phyloP scores from a whole-genome alignment of 2,113 vertebrate species.

The Sinosuthora webbiana region DNA sequence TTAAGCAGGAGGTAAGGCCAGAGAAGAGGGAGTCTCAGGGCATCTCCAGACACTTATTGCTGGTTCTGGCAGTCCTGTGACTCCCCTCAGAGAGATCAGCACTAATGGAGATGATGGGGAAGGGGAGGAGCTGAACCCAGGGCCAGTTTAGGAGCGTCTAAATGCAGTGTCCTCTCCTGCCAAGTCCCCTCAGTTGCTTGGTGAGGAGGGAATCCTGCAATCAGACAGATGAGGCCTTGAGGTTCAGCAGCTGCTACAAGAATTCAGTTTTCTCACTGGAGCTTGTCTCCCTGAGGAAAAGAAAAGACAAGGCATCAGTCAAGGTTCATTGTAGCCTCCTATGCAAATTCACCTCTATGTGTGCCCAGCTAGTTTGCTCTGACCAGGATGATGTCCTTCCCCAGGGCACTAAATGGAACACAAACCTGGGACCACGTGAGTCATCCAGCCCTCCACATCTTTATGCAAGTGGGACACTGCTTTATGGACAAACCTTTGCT shows the following conservation, averaged over 20 bases:
- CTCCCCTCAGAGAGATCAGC: constrained; percentile 11
- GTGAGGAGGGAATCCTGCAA: constrained; percentile 53
- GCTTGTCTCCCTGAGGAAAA: constrained; percentile 69
- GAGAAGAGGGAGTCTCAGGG: background rate
- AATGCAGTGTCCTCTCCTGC: constrained; percentile 32
- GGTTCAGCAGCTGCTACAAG: constrained; percentile 72
- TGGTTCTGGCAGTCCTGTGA: constrained; percentile 19
- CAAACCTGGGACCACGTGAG: background rate
- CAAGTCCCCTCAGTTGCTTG: constrained; percentile 41
- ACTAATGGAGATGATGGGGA: background rate
- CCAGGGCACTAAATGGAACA: background rate
- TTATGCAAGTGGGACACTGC: background rate
- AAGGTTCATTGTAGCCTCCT: background rate
- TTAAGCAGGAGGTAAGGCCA: constrained; percentile 29
- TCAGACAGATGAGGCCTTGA: constrained; percentile 61
- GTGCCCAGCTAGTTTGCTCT: background rate
- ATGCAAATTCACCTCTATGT: background rate
- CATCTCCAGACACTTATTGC: background rate
- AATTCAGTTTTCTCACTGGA: constrained; percentile 76
- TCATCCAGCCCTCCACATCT: background rate
- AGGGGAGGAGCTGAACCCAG: constrained; percentile 36
- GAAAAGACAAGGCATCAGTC: constrained; percentile 23
- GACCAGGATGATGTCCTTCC: background rate
- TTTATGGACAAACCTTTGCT: background rate
- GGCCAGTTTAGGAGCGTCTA: constrained; percentile 26